Base-by-base conservation (phyloP, 2,888 invertebrate species). In the Pterostichus niger region DNA sequence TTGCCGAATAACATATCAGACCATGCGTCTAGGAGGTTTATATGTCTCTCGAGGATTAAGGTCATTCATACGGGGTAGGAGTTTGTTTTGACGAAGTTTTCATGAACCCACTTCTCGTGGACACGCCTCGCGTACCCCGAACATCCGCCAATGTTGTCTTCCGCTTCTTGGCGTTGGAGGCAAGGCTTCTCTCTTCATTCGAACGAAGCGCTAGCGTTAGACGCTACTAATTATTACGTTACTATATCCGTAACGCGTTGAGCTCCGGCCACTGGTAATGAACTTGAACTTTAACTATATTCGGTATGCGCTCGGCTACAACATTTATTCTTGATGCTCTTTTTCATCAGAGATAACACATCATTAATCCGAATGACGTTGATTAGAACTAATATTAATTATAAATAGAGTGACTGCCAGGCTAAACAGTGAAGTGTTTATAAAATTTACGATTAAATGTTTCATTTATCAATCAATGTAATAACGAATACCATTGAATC, bases 21-120 rank as follows among this genome's bases (percentile, higher is more conserved):
- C 13, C 17, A 11, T 7, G 24, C 46, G 31, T 10, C 49, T 54
- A 24, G 6, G 61, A 56, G 35, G 59, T 75, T 75, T 82, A 82
- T 82, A 82, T 75, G 75, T 31, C 82, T 17, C 1, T 24, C 11
- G 75, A 46, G 31, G 17, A 82, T 49, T 82, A 61, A 75, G 82
- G 82, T 75, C 82, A 82, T 17, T 24, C 13, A 24, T 35, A 15
- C 40, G 40, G 82, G 82, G 82, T 75, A 82, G 82, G 82, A 82
- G 82, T 82, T 46, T 75, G 61, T 82, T 82, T 82, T 82, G 82
- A 75, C 13, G 73, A 82, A 59, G 73, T 15, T 59, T 61, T 40
- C 61, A 46, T 61, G 24, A 61, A 46, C 78, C 78, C 61, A 78
- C 78, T 78, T 61, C 61, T 24, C 7, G 54, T 13, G 31, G 82